Evolutionary conservation across 1,140 invertebrate species (phyloP).

Genomic region (Drosophila truncata): DNA sequence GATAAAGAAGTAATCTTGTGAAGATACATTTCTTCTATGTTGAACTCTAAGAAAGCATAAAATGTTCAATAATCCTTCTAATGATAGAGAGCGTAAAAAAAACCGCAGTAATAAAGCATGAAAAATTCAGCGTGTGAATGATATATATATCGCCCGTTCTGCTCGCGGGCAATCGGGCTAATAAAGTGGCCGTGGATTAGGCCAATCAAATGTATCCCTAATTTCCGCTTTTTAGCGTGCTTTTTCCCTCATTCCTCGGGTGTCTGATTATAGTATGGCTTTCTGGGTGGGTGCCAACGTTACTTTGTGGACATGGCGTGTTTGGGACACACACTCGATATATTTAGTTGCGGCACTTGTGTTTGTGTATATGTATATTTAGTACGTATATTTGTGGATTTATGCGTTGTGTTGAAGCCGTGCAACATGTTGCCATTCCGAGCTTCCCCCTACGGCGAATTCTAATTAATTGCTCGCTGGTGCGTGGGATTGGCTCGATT

Average conservation of each 20-base stretch:
- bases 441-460: conserved; percentile 1
- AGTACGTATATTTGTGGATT: conserved; percentile 31
- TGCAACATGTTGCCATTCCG: conserved; percentile 53
- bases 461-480: conserved; percentile 31
- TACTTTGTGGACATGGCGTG: conserved; percentile 37
- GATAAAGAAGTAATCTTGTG: background rate
- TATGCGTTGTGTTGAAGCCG: conserved; percentile 6
- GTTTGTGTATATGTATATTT: no score
- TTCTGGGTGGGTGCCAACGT: conserved; percentile 44
- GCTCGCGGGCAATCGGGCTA: conserved; percentile 15
- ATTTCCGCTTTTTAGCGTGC: conserved; percentile 30
- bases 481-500: conserved; percentile 25
- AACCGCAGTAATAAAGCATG: background rate
- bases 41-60: background rate
- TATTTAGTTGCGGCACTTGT: conserved; percentile 31
- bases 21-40: background rate
- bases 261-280: conserved; percentile 21
- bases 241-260: background rate
- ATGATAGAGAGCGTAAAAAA: no score
- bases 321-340: conserved; percentile 15
- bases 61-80: background rate
- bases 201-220: conserved; percentile 43
- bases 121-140: conserved; percentile 1
- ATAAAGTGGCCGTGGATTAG: conserved; percentile 30
- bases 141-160: background rate